Evolutionary conservation across 2,888 invertebrate genomes (phyloP).

Genomic region (Drosophila limbata): DNA sequence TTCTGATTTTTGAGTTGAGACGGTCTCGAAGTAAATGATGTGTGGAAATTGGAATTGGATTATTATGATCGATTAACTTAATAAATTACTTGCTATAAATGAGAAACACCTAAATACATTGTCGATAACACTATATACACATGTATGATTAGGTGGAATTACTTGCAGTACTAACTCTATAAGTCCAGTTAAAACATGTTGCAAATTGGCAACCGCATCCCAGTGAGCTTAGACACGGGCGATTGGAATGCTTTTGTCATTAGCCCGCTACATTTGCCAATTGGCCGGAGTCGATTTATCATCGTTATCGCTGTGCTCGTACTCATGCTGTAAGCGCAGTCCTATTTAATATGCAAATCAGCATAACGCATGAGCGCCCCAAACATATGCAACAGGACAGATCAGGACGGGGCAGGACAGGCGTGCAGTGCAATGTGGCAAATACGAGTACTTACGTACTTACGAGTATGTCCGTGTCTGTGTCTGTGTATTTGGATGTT

Average conservation of each 20-base stretch:
- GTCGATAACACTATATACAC: neutral
- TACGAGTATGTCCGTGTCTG: neutral
- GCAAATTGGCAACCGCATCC: conserved; percentile 22
- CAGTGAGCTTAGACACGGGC: conserved; percentile 5
- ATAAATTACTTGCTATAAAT: neutral
- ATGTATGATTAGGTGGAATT: conserved; percentile 9
- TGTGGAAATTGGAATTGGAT: too few species aligned
- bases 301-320: conserved; percentile 53
- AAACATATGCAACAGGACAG: conserved; percentile 64
- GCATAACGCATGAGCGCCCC: conserved; percentile 62
- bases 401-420: conserved; percentile 53
- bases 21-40: too few species aligned
- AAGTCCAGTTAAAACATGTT: conserved; percentile 11
- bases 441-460: conserved; percentile 17
- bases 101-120: too few species aligned
- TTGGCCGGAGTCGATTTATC: conserved; percentile 58
- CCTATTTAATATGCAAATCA: conserved; percentile 65
- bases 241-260: conserved; percentile 41
- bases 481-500: neutral
- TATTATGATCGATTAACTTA: too few species aligned
- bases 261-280: conserved; percentile 45
- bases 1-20: too few species aligned
- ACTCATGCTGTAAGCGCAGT: conserved; percentile 24
- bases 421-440: conserved; percentile 23
- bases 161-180: neutral